Base-by-base conservation (phyloP, 2,797 vertebrate species). In the Aphelocoma californica region DNA sequence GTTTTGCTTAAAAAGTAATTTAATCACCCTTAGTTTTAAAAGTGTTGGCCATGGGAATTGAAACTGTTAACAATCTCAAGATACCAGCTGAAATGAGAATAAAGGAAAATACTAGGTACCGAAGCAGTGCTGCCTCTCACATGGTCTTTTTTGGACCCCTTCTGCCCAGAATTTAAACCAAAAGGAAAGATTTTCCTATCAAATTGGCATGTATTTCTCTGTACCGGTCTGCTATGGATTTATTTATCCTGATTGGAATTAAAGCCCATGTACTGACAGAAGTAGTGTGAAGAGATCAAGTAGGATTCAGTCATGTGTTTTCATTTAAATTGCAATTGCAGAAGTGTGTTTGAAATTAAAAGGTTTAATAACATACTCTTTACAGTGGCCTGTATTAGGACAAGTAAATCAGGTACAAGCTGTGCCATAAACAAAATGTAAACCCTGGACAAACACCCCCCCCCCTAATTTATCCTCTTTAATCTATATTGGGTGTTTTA, bases 271-370 rank as follows among this genome's bases (percentile, higher is more conserved):
- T 4, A 16, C 51, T 44, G 48, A 72, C 79, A 94, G 56, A 81
- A 75, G 72, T 14, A 70, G 70, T 70, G 48, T 8, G 7, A 94
- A 56, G 80, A 93, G 85, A 95, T 93, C 74, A 91, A 88, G 51
- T 66, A 66, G 78, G 82, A 92, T 90, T 95, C 75, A 25, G n/a
- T 80, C 81, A 78, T 31, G 57, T 45, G 48, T 85, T 67, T 91
- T 81, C 77, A 91, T 95, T 78, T 93, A 91, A 91, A 95, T 54
- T 78, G 70, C 77, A 92, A 38, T 89, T 1, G 36, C 50, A 87
- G 31, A 60, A 82, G 32, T 60, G 67, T 77, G 69, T 74, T 88
- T 81, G 60, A 94, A 97, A 95, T 93, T 65, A 94, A 85, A 95
- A 91, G 21, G 54, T 93, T 94, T 81, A 96, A 94, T 93, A 93